phyloP scores from a whole-genome alignment of 1,140 invertebrate species.

The Formica selysi region DNA sequence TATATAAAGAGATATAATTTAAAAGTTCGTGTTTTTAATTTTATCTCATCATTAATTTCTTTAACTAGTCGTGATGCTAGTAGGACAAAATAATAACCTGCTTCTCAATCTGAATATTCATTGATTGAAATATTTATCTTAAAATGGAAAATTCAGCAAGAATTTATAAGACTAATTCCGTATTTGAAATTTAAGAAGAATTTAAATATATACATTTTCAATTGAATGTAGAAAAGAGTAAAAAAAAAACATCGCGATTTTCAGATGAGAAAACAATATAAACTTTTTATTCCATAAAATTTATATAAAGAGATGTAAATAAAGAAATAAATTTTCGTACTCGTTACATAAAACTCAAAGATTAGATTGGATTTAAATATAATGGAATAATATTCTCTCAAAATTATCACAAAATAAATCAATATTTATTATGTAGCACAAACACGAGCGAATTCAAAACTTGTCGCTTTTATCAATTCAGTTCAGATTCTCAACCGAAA shows the following conservation, averaged over 20 bases:
- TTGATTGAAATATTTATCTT: neutral
- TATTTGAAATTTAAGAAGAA: neutral
- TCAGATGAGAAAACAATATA: neutral
- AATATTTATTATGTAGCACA: neutral
- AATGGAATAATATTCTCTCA: constrained; percentile 21
- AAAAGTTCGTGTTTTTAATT: neutral
- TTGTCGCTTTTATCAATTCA: constrained; percentile 44
- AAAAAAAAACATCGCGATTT: neutral
- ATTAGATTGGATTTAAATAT: neutral
- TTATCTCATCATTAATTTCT: neutral
- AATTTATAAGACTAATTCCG: neutral
- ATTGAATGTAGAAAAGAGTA: neutral
- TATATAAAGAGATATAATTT: neutral
- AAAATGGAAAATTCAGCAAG: neutral
- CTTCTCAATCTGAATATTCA: neutral
- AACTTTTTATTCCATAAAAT: neutral
- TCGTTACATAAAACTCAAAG: neutral
- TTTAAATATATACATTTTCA: constrained; percentile 6
- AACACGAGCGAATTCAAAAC: constrained; percentile 2
- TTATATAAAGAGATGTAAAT: neutral
- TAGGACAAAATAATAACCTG: neutral
- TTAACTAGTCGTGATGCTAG: neutral
- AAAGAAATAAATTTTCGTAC: neutral
- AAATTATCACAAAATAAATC: constrained; percentile 28
- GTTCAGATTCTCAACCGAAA: constrained; percentile 7